phyloP scores from a whole-genome alignment of 2,797 vertebrate species.

The Nannoperca australis region DNA sequence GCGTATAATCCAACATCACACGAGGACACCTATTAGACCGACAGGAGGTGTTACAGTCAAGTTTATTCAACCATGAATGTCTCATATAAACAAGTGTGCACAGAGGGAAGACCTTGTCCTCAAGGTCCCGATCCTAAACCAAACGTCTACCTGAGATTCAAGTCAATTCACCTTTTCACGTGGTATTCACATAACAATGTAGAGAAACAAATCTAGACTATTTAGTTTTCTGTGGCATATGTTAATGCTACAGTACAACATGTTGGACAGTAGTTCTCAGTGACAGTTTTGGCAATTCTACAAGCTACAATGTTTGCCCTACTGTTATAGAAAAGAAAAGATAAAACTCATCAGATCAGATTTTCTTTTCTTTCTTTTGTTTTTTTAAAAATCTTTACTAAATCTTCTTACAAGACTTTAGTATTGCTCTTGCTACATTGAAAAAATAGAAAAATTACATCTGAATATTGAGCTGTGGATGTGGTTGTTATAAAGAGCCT shows the following conservation, averaged over 20 bases:
- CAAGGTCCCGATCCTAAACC: constrained; percentile 75
- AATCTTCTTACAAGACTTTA: constrained; percentile 75
- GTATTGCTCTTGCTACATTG: constrained; percentile 84
- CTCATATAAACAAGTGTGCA: constrained; percentile 80
- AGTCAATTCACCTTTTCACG: constrained; percentile 73
- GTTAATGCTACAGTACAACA: constrained; percentile 78
- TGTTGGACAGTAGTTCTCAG: constrained; percentile 64
- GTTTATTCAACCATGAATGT: constrained; percentile 79
- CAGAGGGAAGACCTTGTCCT: constrained; percentile 70
- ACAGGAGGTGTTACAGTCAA: constrained; percentile 74
- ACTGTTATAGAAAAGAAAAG: constrained; percentile 70
- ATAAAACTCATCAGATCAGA: constrained; percentile 40
- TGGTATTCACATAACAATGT: constrained; percentile 75
- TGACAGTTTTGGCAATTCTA: constrained; percentile 75
- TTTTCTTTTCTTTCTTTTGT: constrained; percentile 27
- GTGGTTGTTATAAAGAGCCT: constrained; percentile 71
- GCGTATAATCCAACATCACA: constrained; percentile 41
- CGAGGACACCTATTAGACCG: constrained; percentile 45
- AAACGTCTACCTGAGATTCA: constrained; percentile 84
- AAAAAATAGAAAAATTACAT: constrained; percentile 83
- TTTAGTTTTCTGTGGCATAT: constrained; percentile 67
- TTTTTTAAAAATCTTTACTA: constrained; percentile 73
- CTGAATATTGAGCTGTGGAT: constrained; percentile 73
- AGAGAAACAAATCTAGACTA: constrained; percentile 76
- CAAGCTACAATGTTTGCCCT: constrained; percentile 77